Conservation (phyloP, 1,140 invertebrate genomes). For the Gryon sp. region DNA sequence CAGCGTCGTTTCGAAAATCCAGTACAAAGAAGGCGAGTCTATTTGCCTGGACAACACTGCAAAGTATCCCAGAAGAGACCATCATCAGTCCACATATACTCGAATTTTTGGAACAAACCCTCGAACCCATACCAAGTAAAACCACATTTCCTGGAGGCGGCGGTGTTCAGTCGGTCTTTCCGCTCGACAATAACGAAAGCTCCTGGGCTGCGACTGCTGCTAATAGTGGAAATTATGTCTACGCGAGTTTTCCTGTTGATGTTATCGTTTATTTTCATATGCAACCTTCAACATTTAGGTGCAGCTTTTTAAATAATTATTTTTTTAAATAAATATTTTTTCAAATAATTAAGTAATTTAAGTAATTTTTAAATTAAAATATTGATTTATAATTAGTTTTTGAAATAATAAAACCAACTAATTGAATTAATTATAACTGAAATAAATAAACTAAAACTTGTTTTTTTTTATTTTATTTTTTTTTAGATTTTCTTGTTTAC, state of each 20-base stretch:
- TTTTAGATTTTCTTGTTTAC: slow-evolving; percentile 93
- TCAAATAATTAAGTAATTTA: too few species aligned
- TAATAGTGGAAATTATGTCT: slow-evolving; percentile 87
- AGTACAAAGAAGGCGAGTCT: slow-evolving; percentile 94
- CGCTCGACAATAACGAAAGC: slow-evolving; percentile 73
- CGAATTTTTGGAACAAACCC: slow-evolving; percentile 95
- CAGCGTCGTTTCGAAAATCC: slow-evolving; percentile 78
- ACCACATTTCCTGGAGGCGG: slow-evolving; percentile 76
- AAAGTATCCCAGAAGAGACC: slow-evolving; percentile 97
- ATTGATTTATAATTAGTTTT: slow-evolving; percentile 3
- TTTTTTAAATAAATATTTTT: background rate
- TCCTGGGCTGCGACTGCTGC: slow-evolving; percentile 78
- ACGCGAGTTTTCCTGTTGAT: slow-evolving; percentile 98
- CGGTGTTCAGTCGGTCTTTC: slow-evolving; percentile 69
- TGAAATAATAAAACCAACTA: too few species aligned
- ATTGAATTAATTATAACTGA: too few species aligned
- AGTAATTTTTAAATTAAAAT: too few species aligned
- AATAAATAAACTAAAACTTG: too few species aligned
- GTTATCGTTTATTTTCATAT: slow-evolving; percentile 99
- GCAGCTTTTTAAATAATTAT: slow-evolving; percentile 13
- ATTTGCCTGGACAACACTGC: slow-evolving; percentile 97
- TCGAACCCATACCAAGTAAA: slow-evolving; percentile 93
- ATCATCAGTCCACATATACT: slow-evolving; percentile 96
- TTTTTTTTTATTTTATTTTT: slow-evolving; percentile 1
- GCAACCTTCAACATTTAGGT: slow-evolving; percentile 94